Base-by-base conservation (phyloP, 2,888 invertebrate genomes). In the Apamea epomidion region DNA sequence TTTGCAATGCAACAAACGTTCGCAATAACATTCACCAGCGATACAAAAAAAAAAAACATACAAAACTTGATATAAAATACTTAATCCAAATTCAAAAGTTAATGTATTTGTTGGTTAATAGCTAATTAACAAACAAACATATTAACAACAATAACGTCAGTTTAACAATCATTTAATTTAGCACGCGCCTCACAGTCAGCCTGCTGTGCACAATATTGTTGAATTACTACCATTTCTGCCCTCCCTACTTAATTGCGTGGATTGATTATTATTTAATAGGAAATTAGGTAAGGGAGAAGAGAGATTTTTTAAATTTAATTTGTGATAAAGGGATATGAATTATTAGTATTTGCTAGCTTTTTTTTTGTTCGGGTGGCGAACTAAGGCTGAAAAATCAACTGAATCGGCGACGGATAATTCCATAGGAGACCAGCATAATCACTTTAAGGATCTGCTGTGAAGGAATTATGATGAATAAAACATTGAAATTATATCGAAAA, bases 201-300 rank as follows among this genome's bases (percentile, higher is more conserved):
- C 86, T 65, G 90, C 88, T 88, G 89, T 62, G 89, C 42, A 7
- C 48, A 54, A 69, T 84, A 89, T 84, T 76, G 79, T 68, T 21
- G 65, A 87, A 89, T 90, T 68, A 89, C 81, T 81, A 68, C 21
- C 48, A 79, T 84, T 84, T 76, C 80, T 83, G 29, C 29, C n/a
- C 48, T 70, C 76, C 72, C 79, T 64, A 76, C n/a, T 75, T 58
- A 45, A 14, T 45, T 21, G 12, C n/a, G n/a, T 25, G 25, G 71
- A 76, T 77, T 86, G 73, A 81, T 83, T 79, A 76, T 81, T 77
- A 65, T 78, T 74, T 74, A 83, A 83, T 87, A 58, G 18, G 1
- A 21, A 18, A 3, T 25, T 51, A 42, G 51, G 71, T 45, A 76
- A 45, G 48, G 71, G 21, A n/a, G 32, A 18, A 37, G 10, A 25